A percentile compares a stretch with the other conserved stretches of the same genome.
Conservation (phyloP, 92 coral and sea anemone genomes). For the Epizoanthus scotinus region DNA sequence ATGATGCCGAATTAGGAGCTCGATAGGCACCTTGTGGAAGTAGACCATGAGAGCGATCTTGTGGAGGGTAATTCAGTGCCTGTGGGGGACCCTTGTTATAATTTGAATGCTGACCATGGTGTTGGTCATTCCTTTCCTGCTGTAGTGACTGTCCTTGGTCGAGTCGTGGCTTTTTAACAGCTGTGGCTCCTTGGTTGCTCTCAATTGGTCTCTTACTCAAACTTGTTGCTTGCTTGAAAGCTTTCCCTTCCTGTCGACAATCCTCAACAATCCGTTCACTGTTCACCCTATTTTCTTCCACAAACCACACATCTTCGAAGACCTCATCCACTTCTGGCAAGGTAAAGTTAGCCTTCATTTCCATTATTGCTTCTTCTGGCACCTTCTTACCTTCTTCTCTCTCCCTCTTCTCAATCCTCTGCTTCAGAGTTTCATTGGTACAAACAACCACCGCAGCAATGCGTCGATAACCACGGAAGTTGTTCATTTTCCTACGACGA, state of each 20-base stretch:
- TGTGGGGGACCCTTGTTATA: conserved; percentile 18
- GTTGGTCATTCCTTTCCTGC: conserved; percentile 11
- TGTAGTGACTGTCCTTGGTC: neutral
- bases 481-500: conserved; percentile 84
- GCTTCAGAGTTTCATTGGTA: conserved; percentile 68
- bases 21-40: conserved; percentile 33
- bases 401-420: conserved; percentile 72
- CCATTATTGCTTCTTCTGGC: conserved; percentile 88
- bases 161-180: conserved; percentile 30
- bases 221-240: conserved; percentile 56
- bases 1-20: neutral
- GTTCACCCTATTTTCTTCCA: conserved; percentile 74
- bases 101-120: neutral
- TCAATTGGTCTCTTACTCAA: conserved; percentile 42
- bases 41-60: conserved; percentile 17
- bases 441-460: conserved; percentile 88
- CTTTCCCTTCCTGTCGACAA: conserved; percentile 75
- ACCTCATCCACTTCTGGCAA: conserved; percentile 84
- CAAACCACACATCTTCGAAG: conserved; percentile 92
- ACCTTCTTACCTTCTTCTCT: conserved; percentile 88
- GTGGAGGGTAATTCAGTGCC: conserved; percentile 12
- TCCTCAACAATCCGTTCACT: conserved; percentile 70
- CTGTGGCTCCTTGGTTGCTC: neutral
- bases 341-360: conserved; percentile 93
- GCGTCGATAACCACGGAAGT: conserved; percentile 72